Evolutionary conservation across 2,797 vertebrate genomes (phyloP), one percentile per base, ranked within the genome.

Genomic region (Toxotes lorentzi): DNA sequence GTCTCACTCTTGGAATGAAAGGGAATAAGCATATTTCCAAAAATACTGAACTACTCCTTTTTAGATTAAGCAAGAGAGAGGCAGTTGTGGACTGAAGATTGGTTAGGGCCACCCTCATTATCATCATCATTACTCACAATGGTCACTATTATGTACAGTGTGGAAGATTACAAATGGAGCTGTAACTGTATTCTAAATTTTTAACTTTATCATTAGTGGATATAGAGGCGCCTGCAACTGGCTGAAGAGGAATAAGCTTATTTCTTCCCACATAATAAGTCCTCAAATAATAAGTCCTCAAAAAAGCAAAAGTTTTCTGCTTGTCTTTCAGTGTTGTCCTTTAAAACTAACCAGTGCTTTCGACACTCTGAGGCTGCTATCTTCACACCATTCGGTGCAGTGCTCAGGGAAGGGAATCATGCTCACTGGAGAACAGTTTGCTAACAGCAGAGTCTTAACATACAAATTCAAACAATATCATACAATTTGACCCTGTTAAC

Each of bases 401-500:
- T n/a, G 23, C 21, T 76, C 14, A 69, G 57, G 45, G 65, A 84
- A 58, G 50, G 60, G 40, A 84, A 47, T 81, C 70, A 86, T 45
- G 65, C 61, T 78, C 45, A 84, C 57, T 45, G 65, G 59, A 73
- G 69, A 76, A 41, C 53, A 61, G 35, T 76, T 82, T 38, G 24
- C 67, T 19, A 27, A 88, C 45, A 70, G 65, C 73, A 82, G 71
- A 69, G 47, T 32, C 62, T 68, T 67, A 66, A 85, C 40, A 74
- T 10, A 84, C 66, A 81, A 47, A 76, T 38, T 60, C 16, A 56
- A 66, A 82, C 23, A 83, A 66, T 68, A 81, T 70, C 30, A 59
- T 69, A 85, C 78, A 87, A 58, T 72, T 70, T 13, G 82, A 91
- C 87, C 88, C 78, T 88, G 85, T 90, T 84, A 38, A 8, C 43